phyloP scores from a whole-genome alignment of 1,140 invertebrate genomes.

The Nasonia vitripennis region DNA sequence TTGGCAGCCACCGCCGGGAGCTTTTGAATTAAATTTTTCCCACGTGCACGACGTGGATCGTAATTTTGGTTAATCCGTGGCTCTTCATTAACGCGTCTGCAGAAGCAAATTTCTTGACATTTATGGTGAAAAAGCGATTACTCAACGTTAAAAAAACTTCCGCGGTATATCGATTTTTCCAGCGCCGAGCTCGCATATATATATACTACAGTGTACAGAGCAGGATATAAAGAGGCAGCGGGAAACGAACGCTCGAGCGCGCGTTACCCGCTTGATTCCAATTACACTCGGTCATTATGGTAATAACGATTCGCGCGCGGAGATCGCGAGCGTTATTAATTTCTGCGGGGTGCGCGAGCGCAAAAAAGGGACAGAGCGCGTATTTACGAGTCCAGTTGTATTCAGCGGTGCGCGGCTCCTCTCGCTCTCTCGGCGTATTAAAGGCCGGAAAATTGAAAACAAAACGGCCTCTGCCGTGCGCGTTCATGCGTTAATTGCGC shows the following conservation, averaged over 20 bases:
- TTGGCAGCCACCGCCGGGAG: too few species aligned
- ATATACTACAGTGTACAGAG: too few species aligned
- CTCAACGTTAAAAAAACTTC: too few species aligned
- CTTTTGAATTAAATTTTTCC: too few species aligned
- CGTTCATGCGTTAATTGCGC: constrained; percentile 42
- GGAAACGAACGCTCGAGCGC: neutral
- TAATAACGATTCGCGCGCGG: constrained; percentile 46
- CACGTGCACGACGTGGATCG: too few species aligned
- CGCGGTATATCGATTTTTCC: too few species aligned
- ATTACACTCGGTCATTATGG: constrained; percentile 47
- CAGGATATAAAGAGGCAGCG: neutral
- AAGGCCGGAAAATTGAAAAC: constrained; percentile 56
- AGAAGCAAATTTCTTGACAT: too few species aligned
- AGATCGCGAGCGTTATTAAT: constrained; percentile 32
- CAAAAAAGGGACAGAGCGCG: constrained; percentile 1
- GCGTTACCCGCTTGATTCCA: constrained; percentile 24
- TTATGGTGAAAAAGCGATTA: too few species aligned
- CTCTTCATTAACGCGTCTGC: too few species aligned
- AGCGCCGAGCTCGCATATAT: too few species aligned
- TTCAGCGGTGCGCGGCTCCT: neutral
- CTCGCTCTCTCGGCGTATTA: constrained; percentile 39
- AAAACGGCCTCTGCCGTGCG: constrained; percentile 42
- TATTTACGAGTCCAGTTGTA: constrained; percentile 47
- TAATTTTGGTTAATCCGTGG: too few species aligned
- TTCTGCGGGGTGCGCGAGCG: neutral